A percentile compares a stretch with the other conserved stretches of the same genome.
These are phyloP conservation scores for Meloidogyne hapla DNA, from an alignment of 1,140 invertebrate species.

Conservation along the genomic window DNA sequence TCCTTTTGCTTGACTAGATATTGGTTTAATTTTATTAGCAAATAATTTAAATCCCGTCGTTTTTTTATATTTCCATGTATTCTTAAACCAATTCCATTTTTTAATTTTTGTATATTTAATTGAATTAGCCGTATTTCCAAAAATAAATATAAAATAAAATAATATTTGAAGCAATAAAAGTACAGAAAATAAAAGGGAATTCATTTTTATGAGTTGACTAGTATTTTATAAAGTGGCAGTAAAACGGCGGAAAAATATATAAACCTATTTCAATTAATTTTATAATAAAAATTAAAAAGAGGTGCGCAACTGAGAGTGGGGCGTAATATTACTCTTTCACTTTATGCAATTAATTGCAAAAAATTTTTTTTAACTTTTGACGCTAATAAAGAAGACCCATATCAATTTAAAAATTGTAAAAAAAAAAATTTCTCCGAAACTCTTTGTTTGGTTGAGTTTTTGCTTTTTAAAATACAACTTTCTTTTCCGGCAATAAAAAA, in stretches of 20 bases:
- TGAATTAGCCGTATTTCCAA: background rate
- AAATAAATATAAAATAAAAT: background rate
- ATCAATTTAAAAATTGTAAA: background rate
- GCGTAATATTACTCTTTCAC: background rate
- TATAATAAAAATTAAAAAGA: conserved; percentile 3
- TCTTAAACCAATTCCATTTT: background rate
- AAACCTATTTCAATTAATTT: background rate
- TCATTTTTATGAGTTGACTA: background rate
- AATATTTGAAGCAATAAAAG: background rate
- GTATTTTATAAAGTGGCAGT: background rate
- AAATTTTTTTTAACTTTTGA: background rate
- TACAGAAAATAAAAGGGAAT: background rate
- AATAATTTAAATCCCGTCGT: background rate
- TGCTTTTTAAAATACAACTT: background rate
- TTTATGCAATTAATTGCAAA: background rate
- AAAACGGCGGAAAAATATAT: background rate
- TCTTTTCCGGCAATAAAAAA: background rate
- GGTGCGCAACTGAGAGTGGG: background rate
- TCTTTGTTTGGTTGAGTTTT: background rate
- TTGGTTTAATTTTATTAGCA: background rate
- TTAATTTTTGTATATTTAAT: background rate
- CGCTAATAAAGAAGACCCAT: background rate
- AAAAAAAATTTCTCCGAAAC: background rate
- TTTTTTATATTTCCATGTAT: background rate
- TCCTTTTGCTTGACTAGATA: background rate